Evolutionary conservation across 2,888 invertebrate species (phyloP), one percentile per base, ranked within the genome.

Genomic region (Lottia gigantea): DNA sequence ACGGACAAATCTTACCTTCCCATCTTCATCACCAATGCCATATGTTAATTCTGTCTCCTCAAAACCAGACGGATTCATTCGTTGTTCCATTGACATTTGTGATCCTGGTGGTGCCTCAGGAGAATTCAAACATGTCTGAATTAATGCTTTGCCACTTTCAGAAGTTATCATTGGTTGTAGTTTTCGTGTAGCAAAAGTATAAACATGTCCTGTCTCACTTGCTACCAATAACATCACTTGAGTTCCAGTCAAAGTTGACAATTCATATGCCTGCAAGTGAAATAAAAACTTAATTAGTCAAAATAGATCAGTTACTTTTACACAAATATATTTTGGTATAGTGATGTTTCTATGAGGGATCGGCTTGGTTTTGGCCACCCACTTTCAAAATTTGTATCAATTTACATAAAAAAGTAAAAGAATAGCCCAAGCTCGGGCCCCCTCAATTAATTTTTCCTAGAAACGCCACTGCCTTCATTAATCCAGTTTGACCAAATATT

Each of bases 131-230:
- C 99, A 99, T 82, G 97, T 98, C 91, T 99, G 98, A 86, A 99
- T 99, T 82, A 99, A 92, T 78, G 97, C 95, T 90, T 99, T 98
- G 81, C 98, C 98, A 70, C 91, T 90, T 75, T 92, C 91, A 81
- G 97, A 97, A 65, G 97, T 98, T 89, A 99, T 98, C 98, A 99
- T 99, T 80, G 99, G 99, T 90, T 98, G 97, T 69, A 99, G 92
- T 79, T 90, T 87, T 82, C 97, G 93, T 81, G 99, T 99, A 77
- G 99, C 98, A 91, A 98, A 99, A 76, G 99, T 99, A 91, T 99
- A 99, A 86, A 99, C 99, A 91, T 99, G 99, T 69, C 98, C 98
- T 25, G 98, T 98, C 90, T 98, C 98, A 78, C 96, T 97, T 74
- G 98, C 98, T 79, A 99, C 98, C 87, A 99, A 91, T 85, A 99